A percentile compares a stretch with the other conserved stretches of the same genome.
Evolutionary conservation across 1,140 invertebrate species (phyloP).

Genomic region (Choristoneura fumiferana): DNA sequence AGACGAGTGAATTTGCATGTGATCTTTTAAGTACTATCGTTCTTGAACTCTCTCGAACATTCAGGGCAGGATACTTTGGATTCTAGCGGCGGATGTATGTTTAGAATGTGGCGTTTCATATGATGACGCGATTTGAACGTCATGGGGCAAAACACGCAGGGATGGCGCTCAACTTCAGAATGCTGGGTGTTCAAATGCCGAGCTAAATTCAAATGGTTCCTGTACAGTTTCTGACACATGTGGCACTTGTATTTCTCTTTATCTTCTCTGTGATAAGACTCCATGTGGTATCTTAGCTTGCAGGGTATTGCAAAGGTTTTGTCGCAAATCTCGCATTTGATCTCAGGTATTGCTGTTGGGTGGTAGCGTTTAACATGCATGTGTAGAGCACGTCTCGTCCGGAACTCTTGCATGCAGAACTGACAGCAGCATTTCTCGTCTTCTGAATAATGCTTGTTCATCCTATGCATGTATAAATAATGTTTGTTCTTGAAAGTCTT

Average conservation of each 20-base stretch:
- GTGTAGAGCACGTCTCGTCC: conserved; percentile 55
- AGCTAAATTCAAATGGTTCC: conserved; percentile 59
- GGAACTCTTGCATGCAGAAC: conserved; percentile 65
- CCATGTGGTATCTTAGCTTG: conserved; percentile 65
- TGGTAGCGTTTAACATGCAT: conserved; percentile 64
- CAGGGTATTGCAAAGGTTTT: conserved; percentile 62
- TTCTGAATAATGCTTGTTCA: conserved; percentile 71
- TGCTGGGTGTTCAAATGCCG: conserved; percentile 62
- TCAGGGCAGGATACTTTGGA: conserved; percentile 66
- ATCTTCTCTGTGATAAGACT: conserved; percentile 44
- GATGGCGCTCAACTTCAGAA: conserved; percentile 51
- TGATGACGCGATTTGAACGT: conserved; percentile 66
- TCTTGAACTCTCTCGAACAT: conserved; percentile 69
- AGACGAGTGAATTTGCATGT: conserved; percentile 68
- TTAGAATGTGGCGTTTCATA: conserved; percentile 66
- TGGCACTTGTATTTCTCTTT: conserved; percentile 62
- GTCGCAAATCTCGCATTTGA: conserved; percentile 61
- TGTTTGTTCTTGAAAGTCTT: conserved; percentile 72
- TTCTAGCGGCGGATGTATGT: conserved; percentile 67
- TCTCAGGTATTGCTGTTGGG: conserved; percentile 56
- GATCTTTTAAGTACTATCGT: conserved; percentile 67
- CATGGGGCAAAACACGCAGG: conserved; percentile 65
- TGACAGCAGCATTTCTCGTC: conserved; percentile 66
- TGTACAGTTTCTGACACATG: conserved; percentile 62
- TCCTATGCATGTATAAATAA: conserved; percentile 69